A percentile compares a stretch with the other conserved stretches of the same genome.
Conservation (phyloP, 2,888 invertebrate genomes). For the Ectemnius continuus region DNA sequence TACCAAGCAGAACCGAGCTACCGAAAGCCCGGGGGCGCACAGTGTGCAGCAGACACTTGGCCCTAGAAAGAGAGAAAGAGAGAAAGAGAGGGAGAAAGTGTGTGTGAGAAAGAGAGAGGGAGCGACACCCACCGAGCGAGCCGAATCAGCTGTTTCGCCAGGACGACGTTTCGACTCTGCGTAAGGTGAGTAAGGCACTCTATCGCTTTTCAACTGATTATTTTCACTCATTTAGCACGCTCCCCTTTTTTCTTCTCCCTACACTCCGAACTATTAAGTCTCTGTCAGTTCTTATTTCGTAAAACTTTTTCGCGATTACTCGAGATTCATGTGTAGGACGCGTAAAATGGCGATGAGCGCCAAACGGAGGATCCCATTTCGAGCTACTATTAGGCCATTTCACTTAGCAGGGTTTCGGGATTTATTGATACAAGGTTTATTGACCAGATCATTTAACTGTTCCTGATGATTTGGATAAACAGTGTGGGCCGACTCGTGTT, state of each 20-base stretch:
- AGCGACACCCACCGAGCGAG: slow-evolving; percentile 58
- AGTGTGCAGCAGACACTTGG: not conserved
- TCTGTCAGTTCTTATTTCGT: not conserved
- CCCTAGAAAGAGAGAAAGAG: not conserved
- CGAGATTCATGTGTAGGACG: no score
- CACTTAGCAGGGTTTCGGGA: no score
- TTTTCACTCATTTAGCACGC: not conserved
- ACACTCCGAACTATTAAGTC: not conserved
- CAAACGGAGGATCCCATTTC: no score
- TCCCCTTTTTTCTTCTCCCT: not conserved
- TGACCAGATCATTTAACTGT: no score
- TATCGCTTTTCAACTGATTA: not conserved
- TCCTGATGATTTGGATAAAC: no score
- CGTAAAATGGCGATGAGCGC: no score
- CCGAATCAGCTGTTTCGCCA: slow-evolving; percentile 65
- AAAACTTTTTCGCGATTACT: not conserved
- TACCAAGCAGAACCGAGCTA: not conserved
- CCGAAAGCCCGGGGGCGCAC: not conserved
- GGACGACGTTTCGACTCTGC: slow-evolving; percentile 48
- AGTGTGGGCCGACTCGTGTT: no score
- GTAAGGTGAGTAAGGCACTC: slow-evolving; percentile 34
- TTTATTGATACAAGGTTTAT: no score
- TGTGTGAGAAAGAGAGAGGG: slow-evolving; percentile 15
- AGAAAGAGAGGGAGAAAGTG: not conserved
- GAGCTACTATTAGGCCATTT: no score